phyloP scores from a whole-genome alignment of 2,888 invertebrate species.

The Xanthia icteritia region DNA sequence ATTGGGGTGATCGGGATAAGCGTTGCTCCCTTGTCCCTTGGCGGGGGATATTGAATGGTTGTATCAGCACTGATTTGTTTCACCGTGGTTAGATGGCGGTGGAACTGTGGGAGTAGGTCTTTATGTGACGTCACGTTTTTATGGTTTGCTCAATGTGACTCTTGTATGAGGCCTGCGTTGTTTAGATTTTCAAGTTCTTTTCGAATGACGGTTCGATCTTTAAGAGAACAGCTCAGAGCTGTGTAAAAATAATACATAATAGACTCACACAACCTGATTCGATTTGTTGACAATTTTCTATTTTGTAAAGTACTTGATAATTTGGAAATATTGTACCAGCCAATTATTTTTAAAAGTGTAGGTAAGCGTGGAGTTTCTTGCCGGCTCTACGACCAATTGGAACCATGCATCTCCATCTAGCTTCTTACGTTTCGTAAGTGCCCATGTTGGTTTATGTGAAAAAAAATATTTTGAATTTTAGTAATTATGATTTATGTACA shows the following conservation, averaged over 20 bases:
- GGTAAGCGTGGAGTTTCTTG: too few species aligned
- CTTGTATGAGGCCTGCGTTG: neutral
- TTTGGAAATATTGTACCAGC: too few species aligned
- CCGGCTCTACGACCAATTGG: too few species aligned
- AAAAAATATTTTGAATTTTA: too few species aligned
- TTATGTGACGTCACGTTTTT: conserved; percentile 41
- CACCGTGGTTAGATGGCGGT: conserved; percentile 27
- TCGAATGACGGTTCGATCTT: neutral
- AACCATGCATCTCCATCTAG: too few species aligned
- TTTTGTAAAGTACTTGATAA: too few species aligned
- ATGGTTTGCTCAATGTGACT: neutral
- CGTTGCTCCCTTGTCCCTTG: conserved; percentile 54
- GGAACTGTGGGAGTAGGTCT: neutral
- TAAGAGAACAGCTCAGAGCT: neutral
- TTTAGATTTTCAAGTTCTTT: neutral
- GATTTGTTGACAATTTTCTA: too few species aligned
- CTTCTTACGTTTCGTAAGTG: too few species aligned
- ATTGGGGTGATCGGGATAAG: conserved; percentile 64
- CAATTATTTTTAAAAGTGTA: too few species aligned
- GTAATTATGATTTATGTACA: too few species aligned
- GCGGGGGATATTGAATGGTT: conserved; percentile 64
- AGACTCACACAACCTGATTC: too few species aligned
- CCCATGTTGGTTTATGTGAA: too few species aligned
- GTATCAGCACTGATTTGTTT: conserved; percentile 63
- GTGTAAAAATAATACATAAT: neutral